Evolutionary conservation across 2,888 invertebrate species (phyloP), one percentile per base, ranked within the genome.

Genomic region (Caenorhabditis wallacei): DNA sequence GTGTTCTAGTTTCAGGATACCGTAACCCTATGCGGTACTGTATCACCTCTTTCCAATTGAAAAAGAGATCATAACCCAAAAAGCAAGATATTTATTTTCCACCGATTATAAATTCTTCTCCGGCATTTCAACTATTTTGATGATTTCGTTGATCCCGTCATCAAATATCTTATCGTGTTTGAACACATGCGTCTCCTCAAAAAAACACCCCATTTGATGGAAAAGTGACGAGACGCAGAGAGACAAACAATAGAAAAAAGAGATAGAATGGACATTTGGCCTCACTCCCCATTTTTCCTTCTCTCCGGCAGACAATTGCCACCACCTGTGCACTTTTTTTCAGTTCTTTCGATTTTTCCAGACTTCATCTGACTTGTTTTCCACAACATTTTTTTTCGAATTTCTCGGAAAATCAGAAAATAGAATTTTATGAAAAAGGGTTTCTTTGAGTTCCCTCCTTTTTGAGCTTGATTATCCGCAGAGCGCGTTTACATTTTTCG

Each of bases 311-410:
- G 66, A 66, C 66, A 66, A 66, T 66, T 66, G 53, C 51, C 53
- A 40, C 51, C 71, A 61, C 51, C 72, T 72, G 63, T 64, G 64
- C 72, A 63, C 72, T 74, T 74, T 72, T n/a, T 72, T 54, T 46
- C 35, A 35, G 40, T 20, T 26, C 13, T 40, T 63, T n/a, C 40
- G 37, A 61, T n/a, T 71, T 30, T 51, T 48, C 24, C 20, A 22
- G 30, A 43, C n/a, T 22, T 43, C 43, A 43, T 30, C 30, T 30
- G 8, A 30, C 30, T 30, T 30, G 8, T 30, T 5, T 59, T 51
- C 18, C 40, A 24, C 24, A 11, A 10, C 26, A 24, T 63, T 24
- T 20, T 64, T 7, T 8, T 53, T 3, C 16, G 2, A n/a, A n/a
- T 20, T 24, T 5, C 18, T 5, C 18, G 13, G 1, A 18, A 48